Base-by-base conservation (phyloP, 2,113 vertebrate genomes). In the Gymnarchus niloticus region DNA sequence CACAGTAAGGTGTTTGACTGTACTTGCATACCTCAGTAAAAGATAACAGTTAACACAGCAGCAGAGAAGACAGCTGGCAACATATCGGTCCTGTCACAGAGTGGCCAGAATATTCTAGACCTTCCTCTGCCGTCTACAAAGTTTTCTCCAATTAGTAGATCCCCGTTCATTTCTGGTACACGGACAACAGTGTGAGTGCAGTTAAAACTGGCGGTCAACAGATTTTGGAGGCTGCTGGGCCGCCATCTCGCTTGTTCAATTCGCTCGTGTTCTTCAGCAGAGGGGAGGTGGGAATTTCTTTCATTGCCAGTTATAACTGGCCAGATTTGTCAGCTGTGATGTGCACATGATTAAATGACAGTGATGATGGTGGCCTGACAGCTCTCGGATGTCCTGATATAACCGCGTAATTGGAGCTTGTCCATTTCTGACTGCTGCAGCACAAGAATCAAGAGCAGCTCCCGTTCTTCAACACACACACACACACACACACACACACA, bases 21-120 rank as follows among this genome's bases (percentile, higher is more conserved):
- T 14, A 44, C 44, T 6, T 51, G 21, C 12, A 1, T 6, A 19
- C 10, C 46, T 14, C 48, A 59, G 83, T 83, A 91, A 88, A 91
- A 92, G 87, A 92, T 92, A 92, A 93, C 91, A 94, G 93, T 94
- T 93, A 93, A 94, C 92, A 93, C 92, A 93, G 93, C 92, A 93
- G 87, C 89, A 88, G 89, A 90, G 92, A 92, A 93, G 88, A 90
- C 90, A 91, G 88, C 61, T 23, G 77, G 88, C 89, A 92, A 95
- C 93, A 94, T 94, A 93, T 90, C 73, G 84, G 89, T 89, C 88
- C 92, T 94, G 92, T 93, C 89, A 92, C 90, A 92, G 87, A 88
- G 86, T 88, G 88, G 89, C 92, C 92, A 93, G 94, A 94, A 94
- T 92, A 92, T 94, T 94, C 94, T 87, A 93, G 92, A 88, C 83